Evolutionary conservation across 2,797 vertebrate genomes (phyloP).

Genomic region (Danio jaintianensis): DNA sequence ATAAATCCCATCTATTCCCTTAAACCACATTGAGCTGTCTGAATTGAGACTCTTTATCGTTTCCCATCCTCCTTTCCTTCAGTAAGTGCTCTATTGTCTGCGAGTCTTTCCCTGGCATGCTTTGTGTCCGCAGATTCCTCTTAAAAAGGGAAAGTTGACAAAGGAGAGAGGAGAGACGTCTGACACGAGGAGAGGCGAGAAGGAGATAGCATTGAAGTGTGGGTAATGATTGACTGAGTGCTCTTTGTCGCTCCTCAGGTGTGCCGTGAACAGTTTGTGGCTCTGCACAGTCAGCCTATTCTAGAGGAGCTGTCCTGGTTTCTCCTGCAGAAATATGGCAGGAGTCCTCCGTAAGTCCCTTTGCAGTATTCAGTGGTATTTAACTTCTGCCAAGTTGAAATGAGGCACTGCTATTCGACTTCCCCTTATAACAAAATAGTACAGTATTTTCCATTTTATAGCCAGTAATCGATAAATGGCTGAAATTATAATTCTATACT

Average conservation of each 20-base stretch:
- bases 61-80: slow-evolving; percentile 11
- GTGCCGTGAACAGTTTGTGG: slow-evolving; percentile 94
- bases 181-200: neutral
- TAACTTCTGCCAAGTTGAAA: neutral
- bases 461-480: neutral
- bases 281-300: slow-evolving; percentile 91
- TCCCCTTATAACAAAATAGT: neutral
- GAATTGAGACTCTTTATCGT: slow-evolving; percentile 31
- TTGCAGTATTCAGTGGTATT: slow-evolving; percentile 3
- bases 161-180: neutral
- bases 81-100: slow-evolving; percentile 23
- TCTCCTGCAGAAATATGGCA: slow-evolving; percentile 85
- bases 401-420: neutral
- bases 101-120: slow-evolving; percentile 17
- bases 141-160: slow-evolving; percentile 32
- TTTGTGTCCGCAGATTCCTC: slow-evolving; percentile 20
- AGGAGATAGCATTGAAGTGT: slow-evolving; percentile 13
- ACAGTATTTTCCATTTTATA: neutral
- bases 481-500: neutral
- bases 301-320: slow-evolving; percentile 88
- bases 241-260: slow-evolving; percentile 75
- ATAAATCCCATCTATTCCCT: neutral
- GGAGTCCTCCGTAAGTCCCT: slow-evolving; percentile 67
- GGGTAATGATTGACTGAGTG: slow-evolving; percentile 22
- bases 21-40: neutral